These are phyloP conservation scores for Macheiramphus alcinus DNA, from an alignment of 2,113 vertebrate genomes.

Conservation along the genomic window DNA sequence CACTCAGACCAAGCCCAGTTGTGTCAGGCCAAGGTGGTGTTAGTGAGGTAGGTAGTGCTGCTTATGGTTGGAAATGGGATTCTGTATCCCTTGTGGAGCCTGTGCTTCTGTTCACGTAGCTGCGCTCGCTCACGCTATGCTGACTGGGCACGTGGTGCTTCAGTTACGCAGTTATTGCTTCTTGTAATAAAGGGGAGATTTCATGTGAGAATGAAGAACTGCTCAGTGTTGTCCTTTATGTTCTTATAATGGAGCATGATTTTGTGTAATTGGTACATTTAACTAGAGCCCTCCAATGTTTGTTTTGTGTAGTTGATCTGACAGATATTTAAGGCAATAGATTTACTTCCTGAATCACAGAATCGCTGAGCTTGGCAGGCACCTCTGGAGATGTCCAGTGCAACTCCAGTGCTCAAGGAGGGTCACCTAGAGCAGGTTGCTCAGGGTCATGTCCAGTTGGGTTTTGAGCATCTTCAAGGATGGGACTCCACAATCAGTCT, in stretches of 20 bases:
- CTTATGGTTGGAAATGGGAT: not conserved
- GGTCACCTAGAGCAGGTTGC: not conserved
- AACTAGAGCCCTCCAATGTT: not conserved
- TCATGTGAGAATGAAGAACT: not conserved
- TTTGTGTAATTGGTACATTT: not conserved
- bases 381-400: not conserved
- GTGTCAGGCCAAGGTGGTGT: not conserved
- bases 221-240: not conserved
- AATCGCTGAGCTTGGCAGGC: not conserved
- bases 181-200: not conserved
- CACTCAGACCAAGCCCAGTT: not conserved
- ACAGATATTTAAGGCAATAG: not conserved
- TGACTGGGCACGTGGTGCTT: not conserved
- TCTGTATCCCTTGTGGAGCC: not conserved
- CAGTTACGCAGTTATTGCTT: not conserved
- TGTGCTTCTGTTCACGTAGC: not conserved
- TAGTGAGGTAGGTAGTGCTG: not conserved
- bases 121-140: not conserved
- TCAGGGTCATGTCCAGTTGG: not conserved
- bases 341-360: not conserved
- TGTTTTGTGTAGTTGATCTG: not conserved
- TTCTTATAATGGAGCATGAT: not conserved
- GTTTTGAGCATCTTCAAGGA: not conserved
- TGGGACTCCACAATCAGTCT: too few species aligned
- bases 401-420: not conserved